These are phyloP conservation scores for Lapara coniferarum DNA, from an alignment of 2,888 invertebrate genomes.

Conservation along the genomic window DNA sequence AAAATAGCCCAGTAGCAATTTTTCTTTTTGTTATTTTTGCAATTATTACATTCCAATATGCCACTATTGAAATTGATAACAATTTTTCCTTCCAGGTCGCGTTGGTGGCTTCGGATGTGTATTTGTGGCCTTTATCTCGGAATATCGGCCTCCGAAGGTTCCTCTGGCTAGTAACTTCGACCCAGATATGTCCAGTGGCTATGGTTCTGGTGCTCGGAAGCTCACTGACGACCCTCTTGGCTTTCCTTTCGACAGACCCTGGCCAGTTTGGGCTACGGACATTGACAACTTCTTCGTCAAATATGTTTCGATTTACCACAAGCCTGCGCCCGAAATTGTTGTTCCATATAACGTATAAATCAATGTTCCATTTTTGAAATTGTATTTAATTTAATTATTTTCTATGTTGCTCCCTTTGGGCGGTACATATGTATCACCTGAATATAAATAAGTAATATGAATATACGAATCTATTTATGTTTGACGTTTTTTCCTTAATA, in stretches of 20 bases:
- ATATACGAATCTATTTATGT: too few relatives aligned
- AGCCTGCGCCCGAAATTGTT: slow-evolving; percentile 66
- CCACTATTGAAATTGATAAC: too few relatives aligned
- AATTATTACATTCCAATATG: too few relatives aligned
- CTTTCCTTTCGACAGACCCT: slow-evolving; percentile 83
- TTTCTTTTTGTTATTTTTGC: too few relatives aligned
- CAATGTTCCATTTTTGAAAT: not conserved
- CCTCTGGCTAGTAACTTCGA: slow-evolving; percentile 70
- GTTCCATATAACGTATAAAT: slow-evolving; percentile 48
- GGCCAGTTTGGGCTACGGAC: slow-evolving; percentile 62
- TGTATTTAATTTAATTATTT: too few relatives aligned
- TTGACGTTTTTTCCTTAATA: too few relatives aligned
- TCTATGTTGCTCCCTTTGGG: too few relatives aligned
- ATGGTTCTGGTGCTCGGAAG: slow-evolving; percentile 72
- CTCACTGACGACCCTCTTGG: slow-evolving; percentile 78
- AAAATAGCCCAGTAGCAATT: too few relatives aligned
- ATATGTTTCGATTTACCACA: slow-evolving; percentile 81
- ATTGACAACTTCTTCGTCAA: slow-evolving; percentile 76
- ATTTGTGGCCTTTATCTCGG: slow-evolving; percentile 84
- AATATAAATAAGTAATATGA: too few relatives aligned
- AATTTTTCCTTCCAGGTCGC: slow-evolving; percentile 53
- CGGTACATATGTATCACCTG: too few relatives aligned
- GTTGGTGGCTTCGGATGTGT: slow-evolving; percentile 84
- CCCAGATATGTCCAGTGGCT: slow-evolving; percentile 76
- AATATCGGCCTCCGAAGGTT: slow-evolving; percentile 71